Evolutionary conservation across 1,140 invertebrate genomes (phyloP).

Genomic region (Drosophila subobscura): DNA sequence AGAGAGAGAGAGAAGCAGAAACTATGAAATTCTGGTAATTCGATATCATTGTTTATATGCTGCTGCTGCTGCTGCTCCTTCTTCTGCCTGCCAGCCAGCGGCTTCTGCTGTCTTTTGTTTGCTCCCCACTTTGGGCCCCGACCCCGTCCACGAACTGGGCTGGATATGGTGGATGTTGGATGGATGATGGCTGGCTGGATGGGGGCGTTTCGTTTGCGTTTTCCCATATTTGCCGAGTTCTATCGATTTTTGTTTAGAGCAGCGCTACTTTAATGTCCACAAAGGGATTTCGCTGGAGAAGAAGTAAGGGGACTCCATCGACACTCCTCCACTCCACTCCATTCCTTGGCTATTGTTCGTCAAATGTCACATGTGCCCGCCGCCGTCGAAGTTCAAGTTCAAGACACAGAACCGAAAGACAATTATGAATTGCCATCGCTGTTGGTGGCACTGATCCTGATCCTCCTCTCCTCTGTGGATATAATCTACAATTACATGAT

Average conservation of each 20-base stretch:
- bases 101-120: constrained; percentile 69
- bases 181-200: neutral
- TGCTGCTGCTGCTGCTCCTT: constrained; percentile 34
- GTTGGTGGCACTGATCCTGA: constrained; percentile 44
- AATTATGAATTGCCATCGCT: constrained; percentile 47
- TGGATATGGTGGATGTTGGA: too few species aligned
- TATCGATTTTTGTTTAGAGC: constrained; percentile 43
- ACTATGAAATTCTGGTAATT: constrained; percentile 71
- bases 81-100: constrained; percentile 5
- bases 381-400: constrained; percentile 48
- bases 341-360: constrained; percentile 5
- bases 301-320: neutral
- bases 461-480: constrained; percentile 29
- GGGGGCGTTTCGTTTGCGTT: constrained; percentile 29
- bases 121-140: constrained; percentile 68
- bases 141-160: too few species aligned
- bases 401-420: constrained; percentile 42
- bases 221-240: constrained; percentile 38
- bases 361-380: constrained; percentile 16
- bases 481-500: constrained; percentile 73
- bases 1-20: constrained; percentile 39
- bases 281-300: neutral
- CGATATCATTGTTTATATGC: constrained; percentile 81
- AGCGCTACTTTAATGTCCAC: constrained; percentile 32
- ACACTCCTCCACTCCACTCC: neutral